A percentile compares a stretch with the other conserved stretches of the same genome.
phyloP scores from a whole-genome alignment of 2,797 vertebrate genomes.

The Macropus fuliginosus region DNA sequence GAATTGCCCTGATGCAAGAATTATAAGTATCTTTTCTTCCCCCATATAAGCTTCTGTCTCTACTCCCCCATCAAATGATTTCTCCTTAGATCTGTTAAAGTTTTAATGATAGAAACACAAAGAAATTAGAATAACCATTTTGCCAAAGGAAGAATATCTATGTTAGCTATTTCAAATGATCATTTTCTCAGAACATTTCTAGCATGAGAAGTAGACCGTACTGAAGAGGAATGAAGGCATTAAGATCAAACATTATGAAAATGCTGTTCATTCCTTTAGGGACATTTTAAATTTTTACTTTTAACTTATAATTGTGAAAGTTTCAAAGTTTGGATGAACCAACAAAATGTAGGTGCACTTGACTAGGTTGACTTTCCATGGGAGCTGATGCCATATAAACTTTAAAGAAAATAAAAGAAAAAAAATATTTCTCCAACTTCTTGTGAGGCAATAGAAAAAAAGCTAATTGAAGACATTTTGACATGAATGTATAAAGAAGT shows the following conservation, averaged over 20 bases:
- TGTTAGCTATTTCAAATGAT: not conserved
- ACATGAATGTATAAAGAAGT: no score
- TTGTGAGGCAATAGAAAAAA: no score
- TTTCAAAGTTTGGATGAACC: not conserved
- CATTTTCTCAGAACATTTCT: not conserved
- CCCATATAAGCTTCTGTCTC: not conserved
- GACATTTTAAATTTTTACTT: not conserved
- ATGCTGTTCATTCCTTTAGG: not conserved
- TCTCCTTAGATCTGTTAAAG: conserved; percentile 37
- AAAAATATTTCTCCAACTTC: no score
- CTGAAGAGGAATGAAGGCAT: not conserved
- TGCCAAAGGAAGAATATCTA: conserved; percentile 9
- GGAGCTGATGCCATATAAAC: not conserved
- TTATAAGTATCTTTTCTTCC: conserved; percentile 36
- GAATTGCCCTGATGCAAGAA: not conserved
- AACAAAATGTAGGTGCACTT: not conserved
- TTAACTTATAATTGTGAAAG: not conserved
- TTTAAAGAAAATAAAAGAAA: not conserved
- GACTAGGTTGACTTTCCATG: not conserved
- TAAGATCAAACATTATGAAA: not conserved
- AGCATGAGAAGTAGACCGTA: not conserved
- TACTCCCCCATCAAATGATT: not conserved
- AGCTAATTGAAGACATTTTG: no score
- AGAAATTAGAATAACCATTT: conserved; percentile 57
- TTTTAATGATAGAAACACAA: conserved; percentile 22